Evolutionary conservation across 1,140 invertebrate genomes (phyloP), one percentile per base, ranked within the genome.

Genomic region (Polypedilum vanderplanki): DNA sequence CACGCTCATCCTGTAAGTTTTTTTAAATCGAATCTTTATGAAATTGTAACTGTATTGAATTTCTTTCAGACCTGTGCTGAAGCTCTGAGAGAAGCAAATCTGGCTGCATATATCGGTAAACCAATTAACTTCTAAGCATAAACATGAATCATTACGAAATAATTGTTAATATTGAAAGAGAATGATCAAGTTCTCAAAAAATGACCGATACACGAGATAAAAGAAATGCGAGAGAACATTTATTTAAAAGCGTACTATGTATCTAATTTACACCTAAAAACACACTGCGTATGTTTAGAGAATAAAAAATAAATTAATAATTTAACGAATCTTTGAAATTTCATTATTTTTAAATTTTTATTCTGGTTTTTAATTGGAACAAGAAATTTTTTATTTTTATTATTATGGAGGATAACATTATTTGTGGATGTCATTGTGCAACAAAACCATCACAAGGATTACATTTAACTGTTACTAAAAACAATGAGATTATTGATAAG

Each of bases 1-100:
- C 98, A 99, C 85, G 97, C 98, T 75, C 98, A 99, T 90, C 98
- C 98, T 24, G 95, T 97, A 87, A 90, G 88, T 88, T 22, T 5
- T 33, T 22, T 17, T 74, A 15, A 22, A 20, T 74, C 41, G 74
- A 20, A 18, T 41, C 5, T 9, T 75, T 40, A 18, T 20, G 22
- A 20, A 15, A 75, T 64, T 40, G 20, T 41, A 46, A 73, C 73
- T 22, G 17, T 73, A 57, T 73, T 17, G 24, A 22, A 46, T 75
- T 64, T 76, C 10, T 82, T 85, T 22, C 86, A 97, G 92, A 99
- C 98, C 33, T 97, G 96, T 78, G 88, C 97, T 1, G 98, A 99
- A 86, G 98, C 98, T 1, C 87, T 99, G 75, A 89, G 97, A 84
- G 98, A 99, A 87, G 98, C 98, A 8, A 96, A 98, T 82, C 82